Conservation (phyloP, 2,888 invertebrate species). For the Harpalus rufipes region DNA sequence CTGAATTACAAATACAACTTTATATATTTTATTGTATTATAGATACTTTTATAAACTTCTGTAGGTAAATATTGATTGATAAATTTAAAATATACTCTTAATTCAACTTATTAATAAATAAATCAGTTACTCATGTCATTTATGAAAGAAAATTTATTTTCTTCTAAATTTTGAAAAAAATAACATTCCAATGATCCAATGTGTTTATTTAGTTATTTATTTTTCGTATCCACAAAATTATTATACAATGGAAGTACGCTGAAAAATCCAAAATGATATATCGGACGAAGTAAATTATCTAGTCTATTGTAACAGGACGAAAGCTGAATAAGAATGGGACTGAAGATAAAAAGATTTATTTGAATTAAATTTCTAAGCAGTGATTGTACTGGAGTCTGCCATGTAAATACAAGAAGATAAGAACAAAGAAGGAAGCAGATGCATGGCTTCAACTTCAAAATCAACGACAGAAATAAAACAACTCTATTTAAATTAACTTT, state of each 20-base stretch:
- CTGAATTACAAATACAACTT: no score
- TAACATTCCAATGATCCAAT: no score
- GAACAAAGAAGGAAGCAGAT: not conserved
- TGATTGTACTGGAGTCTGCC: conserved; percentile 10
- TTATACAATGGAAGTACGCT: not conserved
- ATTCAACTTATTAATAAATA: no score
- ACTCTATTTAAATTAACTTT: conserved; percentile 21
- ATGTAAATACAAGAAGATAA: conserved; percentile 31
- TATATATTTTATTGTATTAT: no score
- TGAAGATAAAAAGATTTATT: conserved; percentile 22
- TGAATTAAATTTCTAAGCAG: conserved; percentile 28
- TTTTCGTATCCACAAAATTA: not conserved
- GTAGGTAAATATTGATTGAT: no score
- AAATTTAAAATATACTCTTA: no score
- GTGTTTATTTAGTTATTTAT: not conserved
- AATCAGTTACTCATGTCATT: no score
- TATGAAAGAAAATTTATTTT: no score
- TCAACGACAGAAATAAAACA: conserved; percentile 5
- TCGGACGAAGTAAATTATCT: conserved; percentile 3
- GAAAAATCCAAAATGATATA: conserved; percentile 18
- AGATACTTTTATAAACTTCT: no score
- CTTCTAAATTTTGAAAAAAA: no score
- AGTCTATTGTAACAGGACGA: not conserved
- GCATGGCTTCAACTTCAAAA: not conserved
- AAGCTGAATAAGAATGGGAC: conserved; percentile 8